Percentiles rank a stretch among this genome's conserved stretches.
These are phyloP conservation scores for Piaya cayana DNA, from an alignment of 2,113 vertebrate species.

Conservation along the genomic window DNA sequence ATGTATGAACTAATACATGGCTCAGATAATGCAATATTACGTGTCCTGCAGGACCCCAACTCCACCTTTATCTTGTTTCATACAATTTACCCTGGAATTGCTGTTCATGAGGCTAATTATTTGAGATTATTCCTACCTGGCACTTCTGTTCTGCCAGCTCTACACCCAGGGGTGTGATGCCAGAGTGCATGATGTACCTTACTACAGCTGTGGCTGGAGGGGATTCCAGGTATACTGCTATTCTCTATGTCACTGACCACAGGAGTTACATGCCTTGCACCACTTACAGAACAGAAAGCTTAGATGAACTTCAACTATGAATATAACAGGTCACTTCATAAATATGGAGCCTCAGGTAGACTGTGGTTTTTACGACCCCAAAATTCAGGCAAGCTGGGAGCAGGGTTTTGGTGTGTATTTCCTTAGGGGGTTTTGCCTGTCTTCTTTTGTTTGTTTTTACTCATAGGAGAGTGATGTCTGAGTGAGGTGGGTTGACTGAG, in stretches of 20 bases:
- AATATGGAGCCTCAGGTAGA: background rate
- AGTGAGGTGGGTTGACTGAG: background rate
- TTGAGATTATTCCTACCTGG: background rate
- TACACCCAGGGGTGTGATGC: rapidly evolving
- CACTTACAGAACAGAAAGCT: background rate
- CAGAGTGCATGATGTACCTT: rapidly evolving
- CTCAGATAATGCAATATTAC: background rate
- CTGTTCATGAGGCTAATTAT: background rate
- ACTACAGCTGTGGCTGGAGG: background rate
- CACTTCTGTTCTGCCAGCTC: background rate
- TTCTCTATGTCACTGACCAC: background rate
- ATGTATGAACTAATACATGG: background rate
- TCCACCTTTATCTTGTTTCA: background rate
- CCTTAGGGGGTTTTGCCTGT: background rate
- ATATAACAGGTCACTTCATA: background rate
- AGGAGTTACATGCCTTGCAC: background rate
- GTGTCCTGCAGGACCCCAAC: background rate
- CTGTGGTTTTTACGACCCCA: background rate
- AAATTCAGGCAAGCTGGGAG: background rate
- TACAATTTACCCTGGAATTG: background rate
- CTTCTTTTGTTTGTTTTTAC: background rate
- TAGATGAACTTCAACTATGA: background rate
- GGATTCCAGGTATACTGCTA: background rate
- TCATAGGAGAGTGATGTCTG: background rate
- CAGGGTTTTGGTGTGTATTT: background rate